Percentiles rank a stretch among this genome's conserved stretches.
Evolutionary conservation across 2,797 vertebrate species (phyloP).

Genomic region (Choloepus didactylus): DNA sequence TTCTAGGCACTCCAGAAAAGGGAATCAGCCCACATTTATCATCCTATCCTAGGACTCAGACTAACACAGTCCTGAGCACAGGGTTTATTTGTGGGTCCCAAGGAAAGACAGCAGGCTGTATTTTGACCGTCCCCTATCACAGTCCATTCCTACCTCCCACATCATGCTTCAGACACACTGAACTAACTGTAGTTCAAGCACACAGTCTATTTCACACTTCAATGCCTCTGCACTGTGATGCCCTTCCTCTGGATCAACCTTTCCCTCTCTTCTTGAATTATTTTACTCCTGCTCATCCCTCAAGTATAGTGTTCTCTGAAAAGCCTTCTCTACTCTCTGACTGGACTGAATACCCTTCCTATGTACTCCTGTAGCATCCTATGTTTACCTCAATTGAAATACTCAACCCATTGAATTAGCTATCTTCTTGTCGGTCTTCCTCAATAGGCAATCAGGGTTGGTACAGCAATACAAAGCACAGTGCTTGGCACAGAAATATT

Average conservation of each 20-base stretch:
- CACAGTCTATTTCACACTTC: background rate
- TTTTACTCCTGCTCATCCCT: background rate
- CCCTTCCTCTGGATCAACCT: background rate
- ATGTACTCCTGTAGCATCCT: background rate
- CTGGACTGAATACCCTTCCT: background rate
- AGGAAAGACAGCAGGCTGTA: no score
- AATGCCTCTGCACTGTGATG: background rate
- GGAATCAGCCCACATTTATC: no score
- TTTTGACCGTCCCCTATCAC: no score
- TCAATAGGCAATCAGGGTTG: slow-evolving; percentile 8
- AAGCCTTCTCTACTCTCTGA: background rate
- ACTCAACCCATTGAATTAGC: background rate
- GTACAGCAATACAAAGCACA: background rate
- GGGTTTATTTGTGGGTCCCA: no score
- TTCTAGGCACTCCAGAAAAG: no score
- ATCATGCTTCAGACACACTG: background rate
- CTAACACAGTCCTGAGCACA: no score
- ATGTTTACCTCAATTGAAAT: background rate
- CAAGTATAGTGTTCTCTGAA: slow-evolving; percentile 18
- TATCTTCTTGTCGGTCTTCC: slow-evolving; percentile 6
- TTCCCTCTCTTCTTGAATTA: background rate
- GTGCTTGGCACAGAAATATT: background rate
- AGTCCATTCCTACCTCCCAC: background rate
- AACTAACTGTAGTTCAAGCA: slow-evolving; percentile 14
- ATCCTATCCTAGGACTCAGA: no score